Conservation (phyloP, 2,113 vertebrate species). For the Tinamus guttatus region DNA sequence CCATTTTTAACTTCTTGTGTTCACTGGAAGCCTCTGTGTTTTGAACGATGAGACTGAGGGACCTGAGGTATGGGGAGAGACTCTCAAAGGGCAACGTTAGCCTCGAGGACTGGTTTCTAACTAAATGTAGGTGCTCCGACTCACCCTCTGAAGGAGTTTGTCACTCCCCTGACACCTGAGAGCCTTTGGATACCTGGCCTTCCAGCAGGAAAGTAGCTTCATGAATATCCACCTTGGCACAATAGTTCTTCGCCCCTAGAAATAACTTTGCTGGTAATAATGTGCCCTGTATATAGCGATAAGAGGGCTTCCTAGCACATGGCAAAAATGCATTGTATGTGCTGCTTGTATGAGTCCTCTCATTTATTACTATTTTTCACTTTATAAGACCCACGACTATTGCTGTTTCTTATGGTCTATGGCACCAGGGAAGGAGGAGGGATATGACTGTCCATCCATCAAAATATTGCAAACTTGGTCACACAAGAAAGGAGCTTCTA, state of each 20-base stretch:
- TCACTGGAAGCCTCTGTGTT: background rate
- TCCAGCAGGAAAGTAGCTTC: background rate
- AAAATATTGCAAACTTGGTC: background rate
- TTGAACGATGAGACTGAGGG: background rate
- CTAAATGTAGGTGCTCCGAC: background rate
- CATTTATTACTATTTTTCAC: background rate
- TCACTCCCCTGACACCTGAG: background rate
- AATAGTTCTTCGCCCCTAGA: background rate
- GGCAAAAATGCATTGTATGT: background rate
- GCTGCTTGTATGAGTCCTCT: background rate
- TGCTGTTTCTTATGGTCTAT: background rate
- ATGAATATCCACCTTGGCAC: background rate
- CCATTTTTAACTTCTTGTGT: fast-evolving
- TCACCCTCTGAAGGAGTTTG: background rate
- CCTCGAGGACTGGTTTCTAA: background rate
- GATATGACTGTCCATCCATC: background rate
- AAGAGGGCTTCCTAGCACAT: background rate
- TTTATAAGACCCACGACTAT: background rate
- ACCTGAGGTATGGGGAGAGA: background rate
- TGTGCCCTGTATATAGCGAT: background rate
- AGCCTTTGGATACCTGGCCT: background rate
- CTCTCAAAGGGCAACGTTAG: background rate
- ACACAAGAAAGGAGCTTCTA: background rate
- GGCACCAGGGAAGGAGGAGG: background rate
- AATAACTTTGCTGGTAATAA: background rate